Evolutionary conservation across 2,888 invertebrate genomes (phyloP), one percentile per base, ranked within the genome.

Genomic region (Dasypogon diadema): DNA sequence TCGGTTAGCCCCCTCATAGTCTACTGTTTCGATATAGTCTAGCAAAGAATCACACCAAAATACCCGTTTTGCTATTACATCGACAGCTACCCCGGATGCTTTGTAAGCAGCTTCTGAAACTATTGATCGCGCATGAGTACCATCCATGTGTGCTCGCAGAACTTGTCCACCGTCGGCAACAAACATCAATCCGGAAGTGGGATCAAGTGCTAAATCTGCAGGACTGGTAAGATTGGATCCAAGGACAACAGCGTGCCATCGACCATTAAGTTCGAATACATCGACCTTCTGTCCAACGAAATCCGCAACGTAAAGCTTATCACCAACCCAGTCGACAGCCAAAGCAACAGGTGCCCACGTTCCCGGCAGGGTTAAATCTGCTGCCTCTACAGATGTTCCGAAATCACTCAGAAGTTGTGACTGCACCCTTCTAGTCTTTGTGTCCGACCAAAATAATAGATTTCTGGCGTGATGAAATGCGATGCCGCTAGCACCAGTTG

Each of bases 11-110:
- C 98, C 98, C 70, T 95, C 91, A 85, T 99, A 99, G 85, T 98
- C 96, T 0, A 97, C 95, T 0, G 97, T 95, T 83, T 98, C 98
- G 79, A 99, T 96, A 84, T 98, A 96, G 87, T 99, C 98, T 73
- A 98, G 87, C 12, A 97, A 87, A 0, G 96, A 94, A 84, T 99
- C 99, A 82, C 98, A 97, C 98, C 98, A 99, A 87, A 95, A 98
- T 5, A 99, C 91, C 65, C 98, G 87, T 81, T 94, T 92, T 0
- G 93, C 92, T 22, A 96, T 92, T n/a, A 94, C 92, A 85, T 99
- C 98, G 0, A 97, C 92, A 0, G 97, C 91, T 8, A 98, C 91
- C 2, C 97, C 97, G 1, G 95, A 94, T 0, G 98, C 98, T 84
- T 96, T 95, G 84, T 98, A 96, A 0, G 98, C 93, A 0, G 97